These are phyloP conservation scores for Rhabditoides inermis DNA, from an alignment of 2,888 invertebrate species.

Conservation along the genomic window DNA sequence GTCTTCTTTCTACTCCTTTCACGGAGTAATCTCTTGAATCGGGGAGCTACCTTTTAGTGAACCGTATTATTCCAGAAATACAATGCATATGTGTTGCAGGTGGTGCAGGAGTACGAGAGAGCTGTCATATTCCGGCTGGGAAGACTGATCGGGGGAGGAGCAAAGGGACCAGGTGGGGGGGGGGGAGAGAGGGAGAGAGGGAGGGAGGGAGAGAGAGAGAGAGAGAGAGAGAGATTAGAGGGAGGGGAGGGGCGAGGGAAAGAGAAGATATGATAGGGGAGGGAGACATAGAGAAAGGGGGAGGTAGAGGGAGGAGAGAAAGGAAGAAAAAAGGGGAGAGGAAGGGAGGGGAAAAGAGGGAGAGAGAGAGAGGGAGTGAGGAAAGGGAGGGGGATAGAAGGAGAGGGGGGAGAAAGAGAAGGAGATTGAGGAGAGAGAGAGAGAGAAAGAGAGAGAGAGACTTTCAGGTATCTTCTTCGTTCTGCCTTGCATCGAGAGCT, in stretches of 20 bases:
- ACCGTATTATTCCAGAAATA: too few species aligned
- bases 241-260: too few species aligned
- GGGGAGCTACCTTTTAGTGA: too few species aligned
- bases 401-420: slow-evolving; percentile 75
- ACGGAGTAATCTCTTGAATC: too few species aligned
- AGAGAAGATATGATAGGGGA: too few species aligned
- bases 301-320: too few species aligned
- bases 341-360: slow-evolving; percentile 70
- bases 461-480: slow-evolving; percentile 36
- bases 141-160: slow-evolving; percentile 67
- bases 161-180: slow-evolving; percentile 64
- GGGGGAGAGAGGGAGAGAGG: too few species aligned
- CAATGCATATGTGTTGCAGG: slow-evolving; percentile 21
- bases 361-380: slow-evolving; percentile 69
- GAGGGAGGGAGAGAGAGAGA: too few species aligned
- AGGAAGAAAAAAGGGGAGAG: too few species aligned
- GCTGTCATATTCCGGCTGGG: slow-evolving; percentile 80
- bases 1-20: too few species aligned
- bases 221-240: too few species aligned
- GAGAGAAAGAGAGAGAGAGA: slow-evolving; percentile 65
- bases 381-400: slow-evolving; percentile 57
- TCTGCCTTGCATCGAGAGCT: slow-evolving; percentile 77
- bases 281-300: too few species aligned
- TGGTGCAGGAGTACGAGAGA: slow-evolving; percentile 62
- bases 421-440: slow-evolving; percentile 69